Base-by-base conservation (phyloP, 2,888 invertebrate genomes). In the Cryptosula pallasiana region DNA sequence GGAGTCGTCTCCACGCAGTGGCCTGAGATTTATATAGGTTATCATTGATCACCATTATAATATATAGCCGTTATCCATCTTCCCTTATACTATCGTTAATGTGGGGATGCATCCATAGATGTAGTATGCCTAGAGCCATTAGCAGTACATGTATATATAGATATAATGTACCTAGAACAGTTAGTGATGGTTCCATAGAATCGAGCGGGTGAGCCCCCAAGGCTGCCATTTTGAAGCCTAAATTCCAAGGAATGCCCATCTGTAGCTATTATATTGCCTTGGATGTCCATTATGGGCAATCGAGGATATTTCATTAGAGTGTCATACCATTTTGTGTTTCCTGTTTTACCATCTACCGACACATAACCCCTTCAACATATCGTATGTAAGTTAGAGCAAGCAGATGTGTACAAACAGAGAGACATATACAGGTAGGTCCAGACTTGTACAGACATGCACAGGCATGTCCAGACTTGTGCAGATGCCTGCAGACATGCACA, bases 141-240 rank as follows among this genome's bases (percentile, higher is more conserved):
- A n/a, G n/a, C n/a, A n/a, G n/a, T n/a, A n/a, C n/a, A n/a, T n/a
- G n/a, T n/a, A n/a, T n/a, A n/a, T n/a, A n/a, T n/a, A n/a, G n/a
- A n/a, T n/a, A n/a, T n/a, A n/a, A n/a, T 20, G 9, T 13, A 63
- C 63, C 63, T 63, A 27, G 63, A 63, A 25, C 20, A 25, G 34
- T 63, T 63, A 32, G 3, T 63, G 63, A 63, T 63, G 34, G 25
- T 9, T 9, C 63, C 63, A 63, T 63, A 63, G 63, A 63, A 63
- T 9, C 32, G 25, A 13, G 5, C 9, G 32, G 63, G 63, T n/a
- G 25, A 9, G 16, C 63, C 63, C 13, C 3, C 63, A 25, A 63
- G 32, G 13, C 29, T 25, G 5, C 63, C 63, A 63, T 63, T 63
- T 29, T 13, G 13, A 25, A 63, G 63, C 34, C 63, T 63, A 20